Base-by-base conservation (phyloP, 2,797 vertebrate genomes). In the Leptodactylus fallax region DNA sequence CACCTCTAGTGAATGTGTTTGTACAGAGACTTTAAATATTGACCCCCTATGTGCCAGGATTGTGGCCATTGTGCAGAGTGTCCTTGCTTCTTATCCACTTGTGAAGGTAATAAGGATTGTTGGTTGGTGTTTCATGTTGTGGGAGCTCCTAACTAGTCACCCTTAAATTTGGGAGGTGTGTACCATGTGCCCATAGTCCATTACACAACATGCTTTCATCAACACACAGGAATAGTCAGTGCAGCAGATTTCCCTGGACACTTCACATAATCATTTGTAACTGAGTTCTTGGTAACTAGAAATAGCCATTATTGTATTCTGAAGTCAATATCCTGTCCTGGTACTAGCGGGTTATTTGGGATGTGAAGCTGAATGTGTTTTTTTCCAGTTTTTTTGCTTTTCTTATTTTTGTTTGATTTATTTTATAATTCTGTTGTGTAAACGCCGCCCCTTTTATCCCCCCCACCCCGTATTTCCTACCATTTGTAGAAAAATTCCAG, bases 401-500 rank as follows among this genome's bases (percentile, higher is more conserved):
- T 16, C 23, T 85, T 36, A 14, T 21, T 79, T 79, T 74, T 58
- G 36, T 72, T 72, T 60, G 61, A 23, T 79, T 89, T 77, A 23
- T 60, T 89, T 77, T 49, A 10, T 55, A 65, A 74, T 88, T 72
- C 67, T 85, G 77, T 88, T 72, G 76, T 85, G 79, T 89, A 82
- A 89, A 86, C 55, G 60, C 36, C 79, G 19, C 47, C 79, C 87
- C 79, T 85, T 83, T 81, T 89, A 58, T 76, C 79, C 27, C 63
- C 78, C 87, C 81, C 77, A 60, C 83, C 87, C 78, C 25, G 25
- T 77, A 81, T 88, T 56, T 88, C 87, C 83, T 77, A 69, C 83
- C 87, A 55, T 72, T 60, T 86, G 84, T 89, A 89, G 87, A 89
- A 76, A 76, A 69, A 89, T 82, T 58, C 71, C 87, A 85, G 87